These are phyloP conservation scores for Cheilosia variabilis DNA, from an alignment of 2,888 invertebrate species.

Conservation along the genomic window DNA sequence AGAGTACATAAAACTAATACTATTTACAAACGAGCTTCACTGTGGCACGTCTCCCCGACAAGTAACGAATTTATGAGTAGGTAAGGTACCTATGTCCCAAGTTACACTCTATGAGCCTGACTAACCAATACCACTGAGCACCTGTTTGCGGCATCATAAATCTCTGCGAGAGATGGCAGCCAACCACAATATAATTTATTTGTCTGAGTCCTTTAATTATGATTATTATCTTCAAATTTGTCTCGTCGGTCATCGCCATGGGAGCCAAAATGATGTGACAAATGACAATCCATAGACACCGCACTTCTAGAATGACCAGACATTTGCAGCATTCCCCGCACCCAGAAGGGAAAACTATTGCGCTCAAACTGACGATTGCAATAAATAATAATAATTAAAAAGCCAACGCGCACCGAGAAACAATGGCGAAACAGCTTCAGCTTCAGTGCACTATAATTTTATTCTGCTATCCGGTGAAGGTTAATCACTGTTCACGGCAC, in stretches of 20 bases:
- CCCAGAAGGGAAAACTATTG: neutral
- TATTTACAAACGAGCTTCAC: neutral
- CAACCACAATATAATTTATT: constrained; percentile 9
- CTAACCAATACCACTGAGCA: constrained; percentile 3
- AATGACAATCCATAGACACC: neutral
- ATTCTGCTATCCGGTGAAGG: constrained; percentile 7
- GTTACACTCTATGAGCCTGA: neutral
- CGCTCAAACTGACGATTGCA: constrained; percentile 15
- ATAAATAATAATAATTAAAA: constrained; percentile 35
- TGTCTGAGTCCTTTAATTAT: constrained; percentile 30
- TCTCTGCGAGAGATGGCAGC: constrained; percentile 2
- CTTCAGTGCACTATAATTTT: neutral
- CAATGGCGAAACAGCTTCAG: neutral
- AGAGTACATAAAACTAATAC: neutral
- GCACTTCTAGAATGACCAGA: constrained; percentile 3
- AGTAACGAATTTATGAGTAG: neutral
- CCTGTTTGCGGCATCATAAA: constrained; percentile 37
- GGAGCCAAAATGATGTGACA: constrained; percentile 1
- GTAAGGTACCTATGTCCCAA: neutral
- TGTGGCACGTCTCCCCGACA: neutral
- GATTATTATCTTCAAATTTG: constrained; percentile 32
- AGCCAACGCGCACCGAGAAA: neutral
- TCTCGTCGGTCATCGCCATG: constrained; percentile 10
- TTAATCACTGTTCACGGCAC: constrained; percentile 33
- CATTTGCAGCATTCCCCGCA: neutral